Base-by-base conservation (phyloP, 2,797 vertebrate genomes). In the Siniperca obscura region DNA sequence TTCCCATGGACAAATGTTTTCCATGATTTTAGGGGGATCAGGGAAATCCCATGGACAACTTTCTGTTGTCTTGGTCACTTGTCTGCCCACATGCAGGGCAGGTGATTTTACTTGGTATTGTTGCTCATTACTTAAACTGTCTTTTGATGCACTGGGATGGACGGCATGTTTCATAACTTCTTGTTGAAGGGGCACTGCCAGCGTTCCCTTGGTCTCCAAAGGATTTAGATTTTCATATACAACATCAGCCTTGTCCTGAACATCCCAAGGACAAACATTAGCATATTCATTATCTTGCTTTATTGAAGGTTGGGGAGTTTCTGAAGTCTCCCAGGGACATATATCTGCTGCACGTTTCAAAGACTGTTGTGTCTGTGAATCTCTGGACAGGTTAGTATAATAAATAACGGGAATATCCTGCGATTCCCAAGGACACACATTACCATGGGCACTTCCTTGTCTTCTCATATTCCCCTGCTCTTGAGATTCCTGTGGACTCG, bases 21-120 rank as follows among this genome's bases (percentile, higher is more conserved):
- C 90, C 4, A 76, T n/a, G 52, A 64, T 82, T 86, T 91, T 78
- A 9, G 92, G 87, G 5, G 94, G 92, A 61, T 95, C 93, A 2
- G 94, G 93, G 66, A 95, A 95, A 65, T 95, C 96, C 97, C 96
- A 96, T 3, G 92, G 96, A 80, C 95, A 97, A 3, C 95, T 55
- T 10, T 92, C 95, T 0, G 67, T 70, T 52, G 78, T 90, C 74
- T 78, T 93, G 77, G 36, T 80, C n/a, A 27, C 27, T 71, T 91
- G 78, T 76, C 81, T 82, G 13, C 84, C 81, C 73, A 82, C 76
- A 77, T 73, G 56, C 25, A 67, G 27, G 7, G 11, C 17, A 61
- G 86, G 34, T 65, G 62, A 78, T 66, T 71, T 75, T 69, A 42
- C 12, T 34, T 34, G 57, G 56, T 76, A 42, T 13, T 77, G 61